A percentile compares a stretch with the other conserved stretches of the same genome.
These are phyloP conservation scores for Coryphaenoides rupestris DNA, from an alignment of 2,113 vertebrate species.

Conservation along the genomic window DNA sequence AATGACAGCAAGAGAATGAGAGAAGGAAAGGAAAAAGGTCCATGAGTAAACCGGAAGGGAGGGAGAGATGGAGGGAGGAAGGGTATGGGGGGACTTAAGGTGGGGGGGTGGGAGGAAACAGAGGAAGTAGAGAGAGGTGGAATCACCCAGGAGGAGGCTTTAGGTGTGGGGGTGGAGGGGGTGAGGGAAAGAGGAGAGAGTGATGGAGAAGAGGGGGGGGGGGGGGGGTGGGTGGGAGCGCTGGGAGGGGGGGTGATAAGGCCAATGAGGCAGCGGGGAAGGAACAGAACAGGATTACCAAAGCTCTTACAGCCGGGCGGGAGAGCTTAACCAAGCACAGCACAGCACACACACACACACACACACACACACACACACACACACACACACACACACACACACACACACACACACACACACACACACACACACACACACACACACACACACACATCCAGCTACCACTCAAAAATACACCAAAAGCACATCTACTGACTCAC, in stretches of 20 bases:
- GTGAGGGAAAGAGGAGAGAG: constrained; percentile 2
- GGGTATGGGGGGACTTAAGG: constrained; percentile 16
- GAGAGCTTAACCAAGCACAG: constrained; percentile 34
- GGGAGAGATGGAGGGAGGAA: constrained; percentile 5
- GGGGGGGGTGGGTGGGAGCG: constrained; percentile 29
- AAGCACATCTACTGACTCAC: too few relatives aligned
- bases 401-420: background rate
- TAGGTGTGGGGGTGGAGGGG: background rate
- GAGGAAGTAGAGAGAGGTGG: background rate
- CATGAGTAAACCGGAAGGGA: too few relatives aligned
- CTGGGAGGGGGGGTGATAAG: constrained; percentile 24
- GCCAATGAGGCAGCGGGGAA: constrained; percentile 36
- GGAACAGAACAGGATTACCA: constrained; percentile 45
- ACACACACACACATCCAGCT: too few relatives aligned
- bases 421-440: too few relatives aligned
- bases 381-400: background rate
- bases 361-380: background rate
- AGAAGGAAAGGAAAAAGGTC: too few relatives aligned
- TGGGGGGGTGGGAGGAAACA: constrained; percentile 4
- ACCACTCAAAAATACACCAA: background rate
- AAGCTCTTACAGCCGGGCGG: constrained; percentile 34
- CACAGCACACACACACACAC: background rate
- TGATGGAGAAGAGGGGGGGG: constrained; percentile 8
- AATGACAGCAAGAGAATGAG: too few relatives aligned
- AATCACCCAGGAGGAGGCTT: too few relatives aligned